Evolutionary conservation across 2,797 vertebrate species (phyloP), one percentile per base, ranked within the genome.

Genomic region (Rachycentron canadum): DNA sequence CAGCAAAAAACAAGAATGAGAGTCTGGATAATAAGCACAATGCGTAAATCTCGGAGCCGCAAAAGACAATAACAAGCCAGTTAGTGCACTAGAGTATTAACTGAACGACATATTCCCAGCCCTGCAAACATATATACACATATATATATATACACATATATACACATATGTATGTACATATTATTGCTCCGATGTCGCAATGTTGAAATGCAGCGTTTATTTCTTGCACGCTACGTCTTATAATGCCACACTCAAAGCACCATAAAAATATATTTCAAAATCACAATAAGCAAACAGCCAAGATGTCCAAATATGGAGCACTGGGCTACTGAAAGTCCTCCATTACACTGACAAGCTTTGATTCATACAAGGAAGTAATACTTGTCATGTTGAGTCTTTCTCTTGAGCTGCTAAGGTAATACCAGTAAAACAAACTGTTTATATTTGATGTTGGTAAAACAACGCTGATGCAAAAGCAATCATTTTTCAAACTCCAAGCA

Each of bases 391-490:
- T 32, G 17, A 61, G 56, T 8, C 28, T 28, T 41, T 30, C 61
- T 56, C 25, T 36, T 16, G 19, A 75, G 52, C 53, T 73, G 30
- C 16, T 38, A 49, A 63, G 19, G 21, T 49, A 68, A 70, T 38
- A 21, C 38, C 47, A 38, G 9, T 45, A 43, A 70, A 77, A 72
- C 49, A 57, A 67, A 28, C 34, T 23, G 32, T 79, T 69, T 47
- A 28, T 34, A 64, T 68, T 25, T 58, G 45, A 50, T 63, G 45
- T 49, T 77, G 74, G 67, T 43, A 76, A 78, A 85, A 78, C 16
- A 43, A 49, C 23, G 62, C 52, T 58, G 66, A 68, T 65, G 78
- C 74, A 71, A 79, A 79, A 82, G 21, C 56, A 79, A 91, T 82
- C 40, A 26, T 85, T 88, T 63, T 32, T 81, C 70, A 76, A 73